Evolutionary conservation across 2,113 vertebrate species (phyloP), one percentile per base, ranked within the genome.

Genomic region (Papio anubis): DNA sequence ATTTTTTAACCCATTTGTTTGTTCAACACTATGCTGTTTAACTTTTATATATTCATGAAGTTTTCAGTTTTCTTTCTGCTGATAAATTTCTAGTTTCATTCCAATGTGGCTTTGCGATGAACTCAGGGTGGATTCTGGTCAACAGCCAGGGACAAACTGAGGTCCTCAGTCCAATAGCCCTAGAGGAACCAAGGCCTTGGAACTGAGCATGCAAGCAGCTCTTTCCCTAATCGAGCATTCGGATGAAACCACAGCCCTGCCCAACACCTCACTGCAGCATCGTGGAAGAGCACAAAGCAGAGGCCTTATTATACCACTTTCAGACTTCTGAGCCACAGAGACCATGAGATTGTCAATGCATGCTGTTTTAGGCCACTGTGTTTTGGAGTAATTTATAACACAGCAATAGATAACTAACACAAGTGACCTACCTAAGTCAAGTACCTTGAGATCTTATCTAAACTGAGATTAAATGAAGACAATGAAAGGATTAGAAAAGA

Each of bases 161-260:
- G 0, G 16, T 1, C 84, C 48, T 16, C 0, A 0, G 17, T 17
- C 17, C 59, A 45, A 23, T 3, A 32, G 48, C 38, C 57, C 3
- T 38, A 16, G 14, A 23, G 57, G 38, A 82, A 83, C 43, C 1
- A 11, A 40, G 8, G 30, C 25, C 2, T 50, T 0, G 0, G 35
- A 40, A 50, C 6, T 4, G 20, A n/a, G 10, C 5, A 11, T 7
- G 2, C 17, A 38, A 64, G 0, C 52, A 25, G 35, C 9, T 10
- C 13, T 50, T 11, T 68, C 48, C 55, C 6, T 6, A 23, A 2
- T 1, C 0, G 0, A n/a, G 16, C 43, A 0, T 59, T 21, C 38
- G 2, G 7, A 40, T 20, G 48, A 66, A 14, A 27, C 38, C 83
- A 55, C 52, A 30, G 8, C 92, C 61, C 50, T 8, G 3, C 12